Percentiles rank a stretch among this genome's conserved stretches.
These are phyloP conservation scores for Heliconius hermathena DNA, from an alignment of 1,140 invertebrate genomes.

Conservation along the genomic window DNA sequence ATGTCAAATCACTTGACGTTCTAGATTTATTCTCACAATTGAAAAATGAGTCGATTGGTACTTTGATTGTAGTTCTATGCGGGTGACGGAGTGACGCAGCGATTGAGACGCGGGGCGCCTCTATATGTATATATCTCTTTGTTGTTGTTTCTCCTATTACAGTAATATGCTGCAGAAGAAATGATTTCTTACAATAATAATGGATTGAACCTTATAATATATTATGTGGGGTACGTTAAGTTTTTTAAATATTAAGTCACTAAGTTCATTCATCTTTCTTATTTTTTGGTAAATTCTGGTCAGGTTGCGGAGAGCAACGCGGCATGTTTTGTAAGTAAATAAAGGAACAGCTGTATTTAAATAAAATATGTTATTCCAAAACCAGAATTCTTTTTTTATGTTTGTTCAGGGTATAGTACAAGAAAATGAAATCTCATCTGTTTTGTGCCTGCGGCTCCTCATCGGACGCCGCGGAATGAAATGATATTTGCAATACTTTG, in stretches of 20 bases:
- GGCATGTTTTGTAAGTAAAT: too few species aligned
- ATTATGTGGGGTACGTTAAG: too few species aligned
- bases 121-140: not conserved
- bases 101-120: not conserved
- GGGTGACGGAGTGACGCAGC: not conserved
- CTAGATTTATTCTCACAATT: slow-evolving; percentile 2
- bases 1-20: not conserved
- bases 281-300: too few species aligned
- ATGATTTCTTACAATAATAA: too few species aligned
- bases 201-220: too few species aligned
- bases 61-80: not conserved
- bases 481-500: not conserved
- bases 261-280: too few species aligned
- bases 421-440: not conserved
- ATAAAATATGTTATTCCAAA: too few species aligned
- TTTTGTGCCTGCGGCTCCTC: not conserved
- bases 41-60: slow-evolving; percentile 7
- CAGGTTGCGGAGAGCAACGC: too few species aligned
- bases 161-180: not conserved
- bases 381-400: too few species aligned
- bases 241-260: too few species aligned
- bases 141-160: not conserved
- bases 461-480: not conserved
- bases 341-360: too few species aligned
- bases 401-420: not conserved